Evolutionary conservation across 2,888 invertebrate species (phyloP).

Genomic region (Drosophila multiciliata): DNA sequence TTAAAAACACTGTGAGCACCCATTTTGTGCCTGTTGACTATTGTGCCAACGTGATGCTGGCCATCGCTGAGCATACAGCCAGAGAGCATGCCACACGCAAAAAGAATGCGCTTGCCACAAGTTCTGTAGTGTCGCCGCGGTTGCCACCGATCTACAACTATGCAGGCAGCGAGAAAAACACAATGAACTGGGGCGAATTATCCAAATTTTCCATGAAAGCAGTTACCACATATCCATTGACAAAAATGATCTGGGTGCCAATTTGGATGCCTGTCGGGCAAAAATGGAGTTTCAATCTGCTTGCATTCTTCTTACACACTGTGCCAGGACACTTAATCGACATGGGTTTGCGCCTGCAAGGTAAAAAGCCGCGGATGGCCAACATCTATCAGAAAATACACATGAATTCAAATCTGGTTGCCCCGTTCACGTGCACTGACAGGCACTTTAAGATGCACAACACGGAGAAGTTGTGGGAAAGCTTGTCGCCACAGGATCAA

Average conservation of each 20-base stretch:
- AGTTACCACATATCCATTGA: conserved; percentile 87
- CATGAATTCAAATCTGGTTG: conserved; percentile 89
- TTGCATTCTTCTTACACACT: conserved; percentile 87
- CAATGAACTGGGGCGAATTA: conserved; percentile 92
- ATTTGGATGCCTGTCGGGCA: conserved; percentile 85
- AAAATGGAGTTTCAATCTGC: conserved; percentile 82
- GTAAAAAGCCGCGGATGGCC: conserved; percentile 86
- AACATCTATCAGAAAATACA: conserved; percentile 92
- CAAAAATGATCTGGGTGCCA: conserved; percentile 89
- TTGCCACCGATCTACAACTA: conserved; percentile 88
- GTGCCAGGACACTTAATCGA: conserved; percentile 88
- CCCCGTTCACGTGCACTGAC: conserved; percentile 90
- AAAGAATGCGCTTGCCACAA: conserved; percentile 34
- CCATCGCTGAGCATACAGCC: conserved; percentile 85
- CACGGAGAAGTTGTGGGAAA: conserved; percentile 84
- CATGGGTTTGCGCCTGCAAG: conserved; percentile 70
- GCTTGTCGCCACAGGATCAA: conserved; percentile 84
- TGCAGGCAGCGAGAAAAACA: conserved; percentile 92
- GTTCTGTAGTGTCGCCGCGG: neutral
- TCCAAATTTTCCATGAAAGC: conserved; percentile 75
- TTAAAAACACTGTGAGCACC: conserved; percentile 65
- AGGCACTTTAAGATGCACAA: conserved; percentile 90
- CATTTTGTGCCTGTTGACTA: conserved; percentile 85
- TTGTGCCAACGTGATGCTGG: conserved; percentile 85
- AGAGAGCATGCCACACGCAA: neutral